Evolutionary conservation across 2,797 vertebrate genomes (phyloP).

Genomic region (Hypotaenidia okinawae): DNA sequence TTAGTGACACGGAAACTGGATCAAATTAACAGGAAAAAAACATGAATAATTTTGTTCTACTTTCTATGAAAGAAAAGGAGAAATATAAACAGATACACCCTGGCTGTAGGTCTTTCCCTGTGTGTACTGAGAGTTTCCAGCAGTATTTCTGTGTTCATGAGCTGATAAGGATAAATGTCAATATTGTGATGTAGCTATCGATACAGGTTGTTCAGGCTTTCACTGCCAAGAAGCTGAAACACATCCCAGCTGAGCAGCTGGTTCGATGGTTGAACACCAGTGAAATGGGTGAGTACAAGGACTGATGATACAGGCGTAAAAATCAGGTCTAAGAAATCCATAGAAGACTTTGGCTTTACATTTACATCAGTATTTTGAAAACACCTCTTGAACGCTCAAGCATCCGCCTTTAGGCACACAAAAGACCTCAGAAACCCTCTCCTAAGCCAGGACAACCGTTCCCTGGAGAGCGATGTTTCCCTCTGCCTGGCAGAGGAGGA

Average conservation of each 20-base stretch:
- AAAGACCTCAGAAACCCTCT: not conserved
- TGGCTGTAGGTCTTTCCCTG: not conserved
- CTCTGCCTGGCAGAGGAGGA: not conserved
- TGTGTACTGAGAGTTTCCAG: not conserved
- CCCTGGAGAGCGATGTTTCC: not conserved
- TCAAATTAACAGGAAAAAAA: not conserved
- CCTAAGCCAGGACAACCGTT: not conserved
- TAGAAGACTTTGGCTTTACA: not conserved
- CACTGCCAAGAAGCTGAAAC: not conserved
- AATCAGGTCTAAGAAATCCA: not conserved
- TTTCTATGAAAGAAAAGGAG: not conserved
- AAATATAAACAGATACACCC: not conserved
- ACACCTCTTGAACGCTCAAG: not conserved
- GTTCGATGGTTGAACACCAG: not conserved
- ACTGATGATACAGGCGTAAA: not conserved
- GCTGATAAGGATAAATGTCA: accelerated
- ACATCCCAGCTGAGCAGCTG: not conserved
- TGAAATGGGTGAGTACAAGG: too few species aligned
- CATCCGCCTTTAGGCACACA: not conserved
- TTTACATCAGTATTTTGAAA: not conserved
- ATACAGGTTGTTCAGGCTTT: not conserved
- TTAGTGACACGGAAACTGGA: not conserved
- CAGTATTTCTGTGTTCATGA: not conserved
- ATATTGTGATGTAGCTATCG: not conserved
- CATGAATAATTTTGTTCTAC: not conserved